Base-by-base conservation (phyloP, 2,113 vertebrate genomes). In the Piaya cayana region DNA sequence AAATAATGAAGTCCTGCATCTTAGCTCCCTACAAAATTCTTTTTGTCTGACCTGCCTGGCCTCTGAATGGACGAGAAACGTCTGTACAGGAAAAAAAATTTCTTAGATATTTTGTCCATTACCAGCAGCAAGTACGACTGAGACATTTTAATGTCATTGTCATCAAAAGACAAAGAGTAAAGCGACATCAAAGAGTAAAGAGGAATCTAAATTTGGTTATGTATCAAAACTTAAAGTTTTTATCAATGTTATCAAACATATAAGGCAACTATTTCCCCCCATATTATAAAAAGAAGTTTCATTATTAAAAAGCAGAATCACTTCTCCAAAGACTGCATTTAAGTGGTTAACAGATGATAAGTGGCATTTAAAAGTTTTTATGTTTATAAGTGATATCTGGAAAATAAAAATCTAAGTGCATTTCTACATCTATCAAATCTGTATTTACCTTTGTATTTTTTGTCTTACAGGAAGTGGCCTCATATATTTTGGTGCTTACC, bases 401-500 rank as follows among this genome's bases (percentile, higher is more conserved):
- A 83, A 89, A 86, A 37, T 5, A 77, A 90, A 45, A 88, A 77
- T 11, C 37, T n/a, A 63, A 68, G 32, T 29, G 9, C 27, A 84
- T 71, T 76, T 78, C 32, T 71, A 42, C 2, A 0, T 25, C 34
- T 68, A 50, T 25, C 9, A 59, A 69, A 63, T 58, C 22, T 1
- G 0, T 37, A 58, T 80, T 90, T 96, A 19, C 32, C 34, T 45
- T 45, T 49, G 10, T 39, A 27, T 4, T 59, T 79, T 86, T 60
- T 55, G 17, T 62, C 27, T 55, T n/a, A 34, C 9, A 32, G 12
- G 19, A 78, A 39, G 5, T 11, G 34, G n/a, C 4, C 15, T 71
- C 60, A 21, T 4, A 26, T 32, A 39, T 86, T 92, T 81, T 52
- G 25, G 37, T 56, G 92, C 98, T 98, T 93, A 99, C 99, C 99